These are phyloP conservation scores for Austrofundulus limnaeus DNA, from an alignment of 2,113 vertebrate species.

Conservation along the genomic window DNA sequence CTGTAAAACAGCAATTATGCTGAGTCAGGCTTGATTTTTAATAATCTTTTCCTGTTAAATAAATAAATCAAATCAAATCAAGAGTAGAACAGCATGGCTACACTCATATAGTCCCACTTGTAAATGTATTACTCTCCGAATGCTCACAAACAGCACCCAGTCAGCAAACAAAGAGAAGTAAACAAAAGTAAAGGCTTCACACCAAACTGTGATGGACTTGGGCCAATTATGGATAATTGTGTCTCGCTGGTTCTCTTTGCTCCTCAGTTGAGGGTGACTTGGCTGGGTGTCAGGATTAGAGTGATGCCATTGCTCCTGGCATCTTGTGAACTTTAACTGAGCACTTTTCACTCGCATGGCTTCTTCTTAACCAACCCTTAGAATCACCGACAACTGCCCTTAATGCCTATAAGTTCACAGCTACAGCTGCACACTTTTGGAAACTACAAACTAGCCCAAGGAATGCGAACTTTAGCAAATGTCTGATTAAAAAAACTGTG, in stretches of 20 bases:
- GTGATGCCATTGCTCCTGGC: slow-evolving; percentile 75
- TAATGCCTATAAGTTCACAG: slow-evolving; percentile 20
- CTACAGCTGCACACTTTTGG: slow-evolving; percentile 23
- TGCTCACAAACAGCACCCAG: neutral
- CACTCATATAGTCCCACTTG: neutral
- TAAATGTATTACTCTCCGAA: slow-evolving; percentile 16
- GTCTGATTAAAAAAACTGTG: neutral
- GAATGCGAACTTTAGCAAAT: neutral
- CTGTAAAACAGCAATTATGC: too few relatives aligned
- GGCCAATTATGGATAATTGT: slow-evolving; percentile 70
- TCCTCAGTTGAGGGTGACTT: slow-evolving; percentile 66
- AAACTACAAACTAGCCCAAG: slow-evolving; percentile 1
- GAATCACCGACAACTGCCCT: slow-evolving; percentile 32
- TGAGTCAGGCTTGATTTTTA: too few relatives aligned
- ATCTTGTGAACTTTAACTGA: slow-evolving; percentile 64
- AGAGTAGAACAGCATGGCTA: neutral
- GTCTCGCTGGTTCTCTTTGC: slow-evolving; percentile 64
- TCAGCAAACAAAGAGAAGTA: slow-evolving; percentile 28
- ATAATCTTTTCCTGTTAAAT: too few relatives aligned
- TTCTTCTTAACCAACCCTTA: slow-evolving; percentile 56
- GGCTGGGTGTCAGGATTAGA: slow-evolving; percentile 64
- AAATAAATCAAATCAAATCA: too few relatives aligned
- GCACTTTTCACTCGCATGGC: slow-evolving; percentile 40
- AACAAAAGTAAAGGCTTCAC: slow-evolving; percentile 50
- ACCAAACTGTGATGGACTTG: slow-evolving; percentile 69